Base-by-base conservation (phyloP, 1,140 invertebrate genomes). In the Heliconius nattereri region DNA sequence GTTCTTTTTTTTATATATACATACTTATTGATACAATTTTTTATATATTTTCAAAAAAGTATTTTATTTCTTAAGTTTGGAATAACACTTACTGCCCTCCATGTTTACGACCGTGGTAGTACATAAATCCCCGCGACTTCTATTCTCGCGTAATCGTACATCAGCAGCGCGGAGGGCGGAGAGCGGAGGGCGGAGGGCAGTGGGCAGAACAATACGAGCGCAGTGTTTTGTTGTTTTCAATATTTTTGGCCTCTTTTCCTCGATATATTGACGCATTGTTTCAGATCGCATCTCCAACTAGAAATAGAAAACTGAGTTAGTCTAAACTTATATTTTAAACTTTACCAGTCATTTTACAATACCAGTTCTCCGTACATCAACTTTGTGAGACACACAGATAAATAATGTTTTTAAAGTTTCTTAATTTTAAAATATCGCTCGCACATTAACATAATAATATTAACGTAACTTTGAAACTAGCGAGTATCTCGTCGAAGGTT, bases 141-240 rank as follows among this genome's bases (percentile, higher is more conserved):
- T 75, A 75, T 75, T 45, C 49, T 66, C 75, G 35, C 49, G 52
- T 79, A 77, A 79, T 79, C 78, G 66, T 23, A 16, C 23, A 79
- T 79, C 78, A 75, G 78, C 35, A 40, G 37, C 37, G 37, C 9
- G 37, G 37, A 35, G 37, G 1, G 37, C 37, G 37, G 37, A 45
- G 40, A 0, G 40, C 40, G 40, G 40, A 40, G 37, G 37, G 37
- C 37, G 11, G 40, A 5, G 40, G 11, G 40, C 40, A 75, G 78
- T 79, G 78, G 78, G 78, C 70, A 45, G 78, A 79, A 79, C 78
- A 79, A 79, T 75, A 60, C 60, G 52, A 60, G 37, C 71, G 35
- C 71, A 79, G 60, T 79, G 71, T 79, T 79, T 78, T 77, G 60
- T 70, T 77, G 76, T 77, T 71, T 79, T 40, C 66, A 54, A 72